A percentile compares a stretch with the other conserved stretches of the same genome.
These are phyloP conservation scores for Phoeniculus purpureus DNA, from an alignment of 2,797 vertebrate species.

Conservation along the genomic window DNA sequence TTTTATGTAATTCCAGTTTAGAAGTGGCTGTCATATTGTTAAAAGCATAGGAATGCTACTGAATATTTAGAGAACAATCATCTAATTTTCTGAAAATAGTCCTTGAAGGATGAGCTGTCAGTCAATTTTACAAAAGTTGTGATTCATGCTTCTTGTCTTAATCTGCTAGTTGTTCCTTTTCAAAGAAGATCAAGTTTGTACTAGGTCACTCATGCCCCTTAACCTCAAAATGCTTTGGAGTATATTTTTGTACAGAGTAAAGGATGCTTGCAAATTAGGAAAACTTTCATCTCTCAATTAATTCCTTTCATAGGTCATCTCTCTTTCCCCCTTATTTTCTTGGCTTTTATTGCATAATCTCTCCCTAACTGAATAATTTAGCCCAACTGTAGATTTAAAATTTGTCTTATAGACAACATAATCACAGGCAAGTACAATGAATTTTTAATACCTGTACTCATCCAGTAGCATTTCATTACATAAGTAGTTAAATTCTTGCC, in stretches of 20 bases:
- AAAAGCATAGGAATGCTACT: neutral
- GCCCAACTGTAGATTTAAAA: neutral
- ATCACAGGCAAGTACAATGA: neutral
- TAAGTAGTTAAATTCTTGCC: neutral
- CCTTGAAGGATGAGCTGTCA: neutral
- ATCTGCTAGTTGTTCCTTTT: neutral
- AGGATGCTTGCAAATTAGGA: neutral
- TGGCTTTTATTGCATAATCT: neutral
- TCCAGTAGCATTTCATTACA: neutral
- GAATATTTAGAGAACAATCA: neutral
- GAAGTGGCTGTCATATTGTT: slow-evolving; percentile 10
- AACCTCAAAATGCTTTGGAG: neutral
- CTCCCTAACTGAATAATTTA: neutral
- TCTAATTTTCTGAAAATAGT: slow-evolving; percentile 16
- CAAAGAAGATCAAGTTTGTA: neutral
- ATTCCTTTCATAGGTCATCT: neutral
- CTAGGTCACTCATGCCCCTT: neutral
- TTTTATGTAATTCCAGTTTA: neutral
- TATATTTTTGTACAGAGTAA: neutral
- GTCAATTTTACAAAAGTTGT: neutral
- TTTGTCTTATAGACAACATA: neutral
- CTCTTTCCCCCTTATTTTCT: neutral
- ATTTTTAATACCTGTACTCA: neutral
- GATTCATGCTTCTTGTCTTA: neutral
- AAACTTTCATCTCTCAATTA: neutral